Base-by-base conservation (phyloP, 1,140 invertebrate species). In the Hylaeus volcanicus region DNA sequence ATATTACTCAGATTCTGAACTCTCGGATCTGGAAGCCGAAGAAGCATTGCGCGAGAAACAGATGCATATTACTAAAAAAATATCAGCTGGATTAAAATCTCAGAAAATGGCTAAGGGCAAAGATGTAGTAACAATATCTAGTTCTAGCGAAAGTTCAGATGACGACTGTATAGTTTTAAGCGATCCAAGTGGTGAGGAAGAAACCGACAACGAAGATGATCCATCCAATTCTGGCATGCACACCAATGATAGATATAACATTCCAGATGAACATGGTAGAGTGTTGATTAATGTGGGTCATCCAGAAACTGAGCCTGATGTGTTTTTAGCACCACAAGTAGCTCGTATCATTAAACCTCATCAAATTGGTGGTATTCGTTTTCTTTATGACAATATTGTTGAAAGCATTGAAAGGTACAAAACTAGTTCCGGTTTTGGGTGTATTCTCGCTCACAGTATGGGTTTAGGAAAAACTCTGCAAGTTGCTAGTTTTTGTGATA, bases 361-460 rank as follows among this genome's bases (percentile, higher is more conserved):
- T 95, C 95, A 98, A 95, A 99, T 99, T 93, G 98, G 98, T 73
- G 98, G 99, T 2, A 97, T 99, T 56, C 94, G 98, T 66, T 99
- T 99, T 93, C 92, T 99, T 37, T 99, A 98, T 93, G 98, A 99
- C 92, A 99, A 99, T 90, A 96, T 99, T 45, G 97, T 99, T 79
- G 98, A 99, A 93, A 98, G 97, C 51, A 95, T 97, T 51, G 96
- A 97, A 65, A 94, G 97, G 79, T 99, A 96, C 89, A 97, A 97
- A 65, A 97, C 95, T n/a, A 98, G 97, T 2, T 95, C 96, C 72
- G 98, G 98, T 15, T 99, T 99, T 93, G 99, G 99, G 37, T 99
- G 99, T 91, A 99, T 99, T 86, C 94, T 99, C 41, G 99, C 99
- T 6, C 99, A 99, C 94, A 99, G 98, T 39, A 99, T 99, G 99